These are phyloP conservation scores for Drosophila micromelanica DNA, from an alignment of 1,140 invertebrate genomes.

Conservation along the genomic window DNA sequence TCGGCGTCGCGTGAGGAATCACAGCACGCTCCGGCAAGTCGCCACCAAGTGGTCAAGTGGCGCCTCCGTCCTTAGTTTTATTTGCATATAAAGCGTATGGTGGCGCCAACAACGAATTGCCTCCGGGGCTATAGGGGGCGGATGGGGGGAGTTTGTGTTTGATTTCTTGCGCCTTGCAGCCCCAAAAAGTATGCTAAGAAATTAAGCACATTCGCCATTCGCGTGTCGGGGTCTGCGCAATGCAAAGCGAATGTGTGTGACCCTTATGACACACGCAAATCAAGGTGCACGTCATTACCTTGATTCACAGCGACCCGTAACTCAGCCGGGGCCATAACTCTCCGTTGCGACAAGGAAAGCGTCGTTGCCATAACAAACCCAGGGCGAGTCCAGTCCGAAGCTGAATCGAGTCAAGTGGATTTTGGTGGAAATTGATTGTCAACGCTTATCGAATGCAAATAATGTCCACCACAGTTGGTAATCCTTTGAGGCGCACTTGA, in stretches of 20 bases:
- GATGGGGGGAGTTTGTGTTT: slow-evolving; percentile 24
- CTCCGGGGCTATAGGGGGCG: not conserved
- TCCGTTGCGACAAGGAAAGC: too few relatives aligned
- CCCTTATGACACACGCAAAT: slow-evolving; percentile 63
- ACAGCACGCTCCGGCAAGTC: slow-evolving; percentile 49
- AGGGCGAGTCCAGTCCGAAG: slow-evolving; percentile 2
- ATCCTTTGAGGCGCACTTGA: slow-evolving; percentile 24
- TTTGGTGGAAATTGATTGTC: slow-evolving; percentile 36
- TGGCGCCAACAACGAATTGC: slow-evolving; percentile 26
- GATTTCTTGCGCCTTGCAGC: slow-evolving; percentile 52
- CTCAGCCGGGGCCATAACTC: not conserved
- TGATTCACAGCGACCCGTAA: slow-evolving; percentile 53
- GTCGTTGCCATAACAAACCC: slow-evolving; percentile 26
- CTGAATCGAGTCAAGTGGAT: slow-evolving; percentile 8
- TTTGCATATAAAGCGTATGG: slow-evolving; percentile 75
- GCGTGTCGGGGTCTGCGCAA: slow-evolving; percentile 72
- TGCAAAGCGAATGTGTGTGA: slow-evolving; percentile 52
- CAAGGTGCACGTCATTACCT: slow-evolving; percentile 81
- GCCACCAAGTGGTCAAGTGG: slow-evolving; percentile 66
- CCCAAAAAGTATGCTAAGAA: slow-evolving; percentile 73
- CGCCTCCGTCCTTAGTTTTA: slow-evolving; percentile 55
- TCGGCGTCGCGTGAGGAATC: slow-evolving; percentile 72
- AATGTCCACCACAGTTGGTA: slow-evolving; percentile 12
- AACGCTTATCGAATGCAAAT: slow-evolving; percentile 40
- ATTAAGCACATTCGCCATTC: slow-evolving; percentile 73